Evolutionary conservation across 2,797 vertebrate genomes (phyloP).

Genomic region (Arnoldichthys spilopterus): DNA sequence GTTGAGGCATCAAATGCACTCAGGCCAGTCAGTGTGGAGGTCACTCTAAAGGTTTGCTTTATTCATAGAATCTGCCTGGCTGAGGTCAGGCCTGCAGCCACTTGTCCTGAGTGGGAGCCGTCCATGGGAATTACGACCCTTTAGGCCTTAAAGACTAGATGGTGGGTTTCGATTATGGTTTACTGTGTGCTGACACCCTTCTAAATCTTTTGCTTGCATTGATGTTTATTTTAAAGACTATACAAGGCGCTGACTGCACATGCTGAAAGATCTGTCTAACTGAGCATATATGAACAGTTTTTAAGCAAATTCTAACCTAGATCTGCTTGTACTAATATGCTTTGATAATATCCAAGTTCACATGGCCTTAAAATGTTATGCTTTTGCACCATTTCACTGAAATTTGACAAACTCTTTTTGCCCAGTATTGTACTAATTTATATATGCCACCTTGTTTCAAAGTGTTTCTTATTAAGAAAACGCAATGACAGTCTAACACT

Average conservation of each 20-base stretch:
- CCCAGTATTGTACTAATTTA: conserved; percentile 35
- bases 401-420: neutral
- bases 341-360: conserved; percentile 23
- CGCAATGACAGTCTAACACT: conserved; percentile 8
- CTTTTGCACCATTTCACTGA: neutral
- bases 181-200: conserved; percentile 56
- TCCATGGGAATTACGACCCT: conserved; percentile 86
- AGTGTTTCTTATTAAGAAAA: conserved; percentile 22
- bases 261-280: conserved; percentile 38
- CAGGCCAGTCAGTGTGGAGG: conserved; percentile 66
- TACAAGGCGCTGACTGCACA: conserved; percentile 24
- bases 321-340: conserved; percentile 78
- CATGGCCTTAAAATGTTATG: neutral
- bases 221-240: conserved; percentile 45
- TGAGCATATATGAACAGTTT: conserved; percentile 45
- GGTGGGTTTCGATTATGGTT: conserved; percentile 75
- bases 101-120: conserved; percentile 85
- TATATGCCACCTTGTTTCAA: conserved; percentile 22
- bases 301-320: conserved; percentile 54
- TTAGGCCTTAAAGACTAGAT: conserved; percentile 78
- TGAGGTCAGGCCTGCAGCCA: conserved; percentile 80
- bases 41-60: conserved; percentile 62
- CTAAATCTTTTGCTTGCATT: conserved; percentile 65
- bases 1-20: conserved; percentile 13
- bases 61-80: conserved; percentile 84